Percentiles rank a stretch among this genome's conserved stretches.
Conservation (phyloP, 2,797 vertebrate genomes). For the Darevskia mixta region DNA sequence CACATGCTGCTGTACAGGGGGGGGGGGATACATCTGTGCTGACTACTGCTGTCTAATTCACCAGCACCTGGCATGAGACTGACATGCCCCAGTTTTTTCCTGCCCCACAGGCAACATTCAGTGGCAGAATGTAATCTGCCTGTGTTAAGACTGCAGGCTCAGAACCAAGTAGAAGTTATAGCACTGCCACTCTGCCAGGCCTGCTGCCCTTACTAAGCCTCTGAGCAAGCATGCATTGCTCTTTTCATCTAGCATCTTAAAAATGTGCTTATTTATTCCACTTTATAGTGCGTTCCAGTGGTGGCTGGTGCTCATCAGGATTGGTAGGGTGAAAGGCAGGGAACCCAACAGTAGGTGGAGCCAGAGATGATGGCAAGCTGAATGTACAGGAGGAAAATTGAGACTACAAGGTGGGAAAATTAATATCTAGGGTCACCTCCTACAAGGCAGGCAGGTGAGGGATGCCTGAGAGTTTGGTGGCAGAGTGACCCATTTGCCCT, state of each 20-base stretch:
- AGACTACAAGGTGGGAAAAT: background rate
- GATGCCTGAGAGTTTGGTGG: background rate
- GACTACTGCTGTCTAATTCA: background rate
- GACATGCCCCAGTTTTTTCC: background rate
- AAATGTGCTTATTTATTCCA: background rate
- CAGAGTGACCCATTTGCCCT: too few species aligned
- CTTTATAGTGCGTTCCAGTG: background rate
- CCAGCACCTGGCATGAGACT: background rate
- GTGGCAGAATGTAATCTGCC: background rate
- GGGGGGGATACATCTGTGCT: background rate
- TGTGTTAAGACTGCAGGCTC: background rate
- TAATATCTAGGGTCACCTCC: too few species aligned
- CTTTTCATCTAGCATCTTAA: background rate
- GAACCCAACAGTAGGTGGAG: too few species aligned
- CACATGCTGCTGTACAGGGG: background rate
- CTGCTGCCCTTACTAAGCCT: background rate
- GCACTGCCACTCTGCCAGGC: background rate
- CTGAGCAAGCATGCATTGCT: too few species aligned
- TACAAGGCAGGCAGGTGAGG: too few species aligned
- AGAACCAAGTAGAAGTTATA: background rate
- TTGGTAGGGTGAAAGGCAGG: too few species aligned
- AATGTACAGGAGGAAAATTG: background rate
- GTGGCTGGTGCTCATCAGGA: background rate
- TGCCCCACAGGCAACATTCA: background rate
- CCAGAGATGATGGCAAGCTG: too few species aligned